These are phyloP conservation scores for Mastigias papua DNA, from an alignment of 30 jellyfish, hydroid and myxozoan genomes.

Conservation along the genomic window DNA sequence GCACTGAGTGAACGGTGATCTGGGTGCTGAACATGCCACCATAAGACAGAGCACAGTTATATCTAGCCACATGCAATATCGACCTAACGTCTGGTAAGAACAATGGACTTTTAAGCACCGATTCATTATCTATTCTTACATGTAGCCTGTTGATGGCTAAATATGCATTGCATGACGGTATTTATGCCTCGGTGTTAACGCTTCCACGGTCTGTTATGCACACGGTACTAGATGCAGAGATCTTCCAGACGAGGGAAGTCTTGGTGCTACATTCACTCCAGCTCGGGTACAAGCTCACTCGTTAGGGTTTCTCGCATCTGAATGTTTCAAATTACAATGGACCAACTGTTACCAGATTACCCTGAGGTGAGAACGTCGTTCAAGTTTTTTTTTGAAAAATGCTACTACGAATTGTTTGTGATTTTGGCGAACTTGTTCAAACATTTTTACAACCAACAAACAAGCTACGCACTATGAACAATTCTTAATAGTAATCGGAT, in stretches of 20 bases:
- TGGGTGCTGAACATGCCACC: slow-evolving; percentile 26
- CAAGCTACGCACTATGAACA: neutral
- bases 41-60: slow-evolving; percentile 40
- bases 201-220: slow-evolving; percentile 14
- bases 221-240: neutral
- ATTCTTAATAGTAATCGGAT: neutral
- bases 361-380: slow-evolving; percentile 78
- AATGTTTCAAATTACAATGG: slow-evolving; percentile 73
- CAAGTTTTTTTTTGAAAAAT: neutral
- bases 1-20: slow-evolving; percentile 18
- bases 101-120: slow-evolving; percentile 26
- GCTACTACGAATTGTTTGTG: neutral
- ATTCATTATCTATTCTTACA: slow-evolving; percentile 29
- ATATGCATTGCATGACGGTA: slow-evolving; percentile 16
- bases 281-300: too few species aligned
- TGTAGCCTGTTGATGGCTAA: slow-evolving; percentile 10
- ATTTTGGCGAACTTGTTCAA: neutral
- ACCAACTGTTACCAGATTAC: slow-evolving; percentile 92
- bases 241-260: neutral
- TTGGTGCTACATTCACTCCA: neutral
- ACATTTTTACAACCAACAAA: neutral
- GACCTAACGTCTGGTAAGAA: slow-evolving; percentile 34
- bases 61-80: slow-evolving; percentile 72
- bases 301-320: neutral
- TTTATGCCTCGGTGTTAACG: neutral